Conservation (phyloP, 1,140 invertebrate species). For the Carcinoscorpius rotundicauda region DNA sequence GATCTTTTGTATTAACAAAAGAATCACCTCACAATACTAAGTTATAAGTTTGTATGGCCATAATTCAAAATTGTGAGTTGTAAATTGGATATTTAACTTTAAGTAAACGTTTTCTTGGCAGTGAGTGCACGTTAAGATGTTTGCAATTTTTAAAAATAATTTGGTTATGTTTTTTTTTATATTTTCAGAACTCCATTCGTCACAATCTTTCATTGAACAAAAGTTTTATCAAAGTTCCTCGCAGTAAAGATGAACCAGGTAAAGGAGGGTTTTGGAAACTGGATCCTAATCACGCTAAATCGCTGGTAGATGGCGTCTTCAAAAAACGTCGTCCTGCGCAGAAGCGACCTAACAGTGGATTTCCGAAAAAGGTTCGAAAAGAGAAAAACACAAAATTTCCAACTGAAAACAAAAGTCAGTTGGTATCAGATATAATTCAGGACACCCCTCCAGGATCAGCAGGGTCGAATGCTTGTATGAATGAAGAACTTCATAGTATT, state of each 20-base stretch:
- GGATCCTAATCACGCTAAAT: conserved; percentile 53
- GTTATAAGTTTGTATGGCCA: no score
- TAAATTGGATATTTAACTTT: no score
- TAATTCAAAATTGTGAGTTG: no score
- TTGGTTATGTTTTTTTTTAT: neutral
- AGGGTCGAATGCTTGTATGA: no score
- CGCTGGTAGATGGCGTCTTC: conserved; percentile 58
- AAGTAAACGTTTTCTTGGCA: no score
- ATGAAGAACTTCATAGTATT: no score
- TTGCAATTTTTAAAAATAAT: no score
- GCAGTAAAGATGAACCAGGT: conserved; percentile 78
- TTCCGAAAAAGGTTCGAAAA: conserved; percentile 7
- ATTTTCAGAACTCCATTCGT: conserved; percentile 72
- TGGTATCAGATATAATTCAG: conserved; percentile 5
- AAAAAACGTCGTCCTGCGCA: conserved; percentile 35
- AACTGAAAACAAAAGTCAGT: conserved; percentile 11
- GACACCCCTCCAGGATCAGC: conserved; percentile 12
- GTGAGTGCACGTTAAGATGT: no score
- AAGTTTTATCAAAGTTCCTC: conserved; percentile 79
- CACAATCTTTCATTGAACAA: conserved; percentile 87
- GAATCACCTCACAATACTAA: no score
- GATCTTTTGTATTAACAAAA: no score
- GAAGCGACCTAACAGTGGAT: conserved; percentile 5
- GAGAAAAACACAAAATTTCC: neutral
- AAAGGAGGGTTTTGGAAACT: conserved; percentile 90